phyloP scores from a whole-genome alignment of 2,113 vertebrate genomes.

The Corvus cornix region DNA sequence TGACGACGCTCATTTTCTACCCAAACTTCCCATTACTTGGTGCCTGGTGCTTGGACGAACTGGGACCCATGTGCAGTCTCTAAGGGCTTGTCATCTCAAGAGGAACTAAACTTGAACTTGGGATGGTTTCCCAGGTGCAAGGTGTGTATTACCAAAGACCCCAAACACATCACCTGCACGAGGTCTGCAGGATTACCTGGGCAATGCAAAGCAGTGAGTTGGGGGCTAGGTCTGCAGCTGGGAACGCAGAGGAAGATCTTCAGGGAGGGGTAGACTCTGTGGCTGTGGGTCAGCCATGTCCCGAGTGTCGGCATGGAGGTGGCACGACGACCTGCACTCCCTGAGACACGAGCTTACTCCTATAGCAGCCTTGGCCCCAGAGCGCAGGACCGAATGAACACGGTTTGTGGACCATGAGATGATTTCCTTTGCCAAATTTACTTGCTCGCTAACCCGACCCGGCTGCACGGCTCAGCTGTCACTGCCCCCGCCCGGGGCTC shows the following conservation, averaged over 20 bases:
- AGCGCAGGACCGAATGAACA: too few species aligned
- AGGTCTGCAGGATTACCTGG: background rate
- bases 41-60: background rate
- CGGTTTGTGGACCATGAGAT: accelerated
- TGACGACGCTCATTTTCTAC: background rate
- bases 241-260: background rate
- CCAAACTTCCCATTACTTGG: background rate
- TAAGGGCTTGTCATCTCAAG: background rate
- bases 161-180: too few species aligned
- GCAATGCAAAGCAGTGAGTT: background rate
- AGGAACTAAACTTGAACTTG: too few species aligned
- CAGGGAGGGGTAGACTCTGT: accelerated
- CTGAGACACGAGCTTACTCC: accelerated
- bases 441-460: too few species aligned
- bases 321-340: accelerated
- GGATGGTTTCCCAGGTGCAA: background rate
- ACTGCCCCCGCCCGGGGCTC: background rate
- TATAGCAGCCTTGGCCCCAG: background rate
- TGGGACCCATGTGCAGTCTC: background rate
- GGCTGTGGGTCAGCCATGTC: background rate
- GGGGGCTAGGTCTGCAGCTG: background rate
- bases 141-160: background rate
- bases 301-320: accelerated
- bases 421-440: accelerated
- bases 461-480: background rate